phyloP scores from a whole-genome alignment of 2,113 vertebrate species.

The Petromus typicus region DNA sequence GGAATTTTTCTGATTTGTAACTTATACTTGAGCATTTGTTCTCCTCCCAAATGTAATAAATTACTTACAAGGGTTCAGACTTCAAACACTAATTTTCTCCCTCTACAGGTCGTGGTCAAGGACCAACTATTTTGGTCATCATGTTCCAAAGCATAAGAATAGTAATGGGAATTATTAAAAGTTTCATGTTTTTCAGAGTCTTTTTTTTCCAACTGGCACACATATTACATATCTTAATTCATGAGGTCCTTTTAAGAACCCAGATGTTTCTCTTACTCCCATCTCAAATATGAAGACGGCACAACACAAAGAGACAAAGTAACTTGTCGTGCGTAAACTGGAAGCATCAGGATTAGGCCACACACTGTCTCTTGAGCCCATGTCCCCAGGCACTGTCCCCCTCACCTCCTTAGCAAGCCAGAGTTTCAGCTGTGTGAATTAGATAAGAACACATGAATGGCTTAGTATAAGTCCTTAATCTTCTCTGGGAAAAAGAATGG shows the following conservation, averaged over 20 bases:
- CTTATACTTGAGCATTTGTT: background rate
- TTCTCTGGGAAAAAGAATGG: background rate
- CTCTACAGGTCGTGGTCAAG: background rate
- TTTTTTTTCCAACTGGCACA: background rate
- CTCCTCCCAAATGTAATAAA: background rate
- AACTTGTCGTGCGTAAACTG: background rate
- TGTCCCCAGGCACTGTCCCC: rapidly evolving
- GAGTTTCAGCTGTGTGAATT: background rate
- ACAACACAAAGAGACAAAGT: background rate
- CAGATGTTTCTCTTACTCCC: background rate
- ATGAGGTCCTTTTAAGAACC: background rate
- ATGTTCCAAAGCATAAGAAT: background rate
- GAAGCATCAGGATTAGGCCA: background rate
- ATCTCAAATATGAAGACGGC: background rate
- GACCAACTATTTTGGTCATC: background rate
- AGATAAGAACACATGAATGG: background rate
- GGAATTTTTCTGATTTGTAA: background rate
- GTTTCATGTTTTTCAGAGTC: background rate
- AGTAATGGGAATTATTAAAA: background rate
- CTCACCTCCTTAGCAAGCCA: background rate
- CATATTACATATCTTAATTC: background rate
- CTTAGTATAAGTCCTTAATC: background rate
- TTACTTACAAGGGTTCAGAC: background rate
- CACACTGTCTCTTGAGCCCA: rapidly evolving
- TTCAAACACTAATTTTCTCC: background rate